These are phyloP conservation scores for Mastacembelus armatus DNA, from an alignment of 2,797 vertebrate genomes.

Conservation along the genomic window DNA sequence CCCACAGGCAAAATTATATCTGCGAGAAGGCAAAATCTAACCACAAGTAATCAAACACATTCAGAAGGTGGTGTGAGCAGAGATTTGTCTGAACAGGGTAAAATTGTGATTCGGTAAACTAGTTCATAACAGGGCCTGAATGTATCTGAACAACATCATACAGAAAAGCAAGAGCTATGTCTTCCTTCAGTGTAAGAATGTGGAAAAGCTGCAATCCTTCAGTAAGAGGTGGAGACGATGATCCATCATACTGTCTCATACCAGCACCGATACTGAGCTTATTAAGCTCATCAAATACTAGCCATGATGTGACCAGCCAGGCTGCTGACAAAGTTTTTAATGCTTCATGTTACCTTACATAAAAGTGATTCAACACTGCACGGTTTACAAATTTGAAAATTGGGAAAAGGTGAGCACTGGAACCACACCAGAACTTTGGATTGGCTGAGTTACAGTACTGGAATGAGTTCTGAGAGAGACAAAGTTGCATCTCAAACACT, in stretches of 20 bases:
- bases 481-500: not conserved
- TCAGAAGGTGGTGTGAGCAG: not conserved
- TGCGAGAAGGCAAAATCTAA: not conserved
- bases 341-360: not conserved
- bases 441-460: not conserved
- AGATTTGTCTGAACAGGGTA: not conserved
- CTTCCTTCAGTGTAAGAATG: not conserved
- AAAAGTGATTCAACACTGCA: not conserved
- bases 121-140: not conserved
- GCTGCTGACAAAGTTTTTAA: too few species aligned
- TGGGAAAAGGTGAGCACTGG: not conserved
- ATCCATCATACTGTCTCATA: too few species aligned
- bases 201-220: not conserved
- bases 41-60: not conserved
- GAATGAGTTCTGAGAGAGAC: not conserved
- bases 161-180: not conserved
- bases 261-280: not conserved
- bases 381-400: not conserved
- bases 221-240: not conserved
- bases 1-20: not conserved
- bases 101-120: not conserved
- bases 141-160: not conserved
- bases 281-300: not conserved
- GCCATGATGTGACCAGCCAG: too few species aligned
- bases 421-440: not conserved